Evolutionary conservation across 2,888 invertebrate species (phyloP).

Genomic region (Lasius platythorax): DNA sequence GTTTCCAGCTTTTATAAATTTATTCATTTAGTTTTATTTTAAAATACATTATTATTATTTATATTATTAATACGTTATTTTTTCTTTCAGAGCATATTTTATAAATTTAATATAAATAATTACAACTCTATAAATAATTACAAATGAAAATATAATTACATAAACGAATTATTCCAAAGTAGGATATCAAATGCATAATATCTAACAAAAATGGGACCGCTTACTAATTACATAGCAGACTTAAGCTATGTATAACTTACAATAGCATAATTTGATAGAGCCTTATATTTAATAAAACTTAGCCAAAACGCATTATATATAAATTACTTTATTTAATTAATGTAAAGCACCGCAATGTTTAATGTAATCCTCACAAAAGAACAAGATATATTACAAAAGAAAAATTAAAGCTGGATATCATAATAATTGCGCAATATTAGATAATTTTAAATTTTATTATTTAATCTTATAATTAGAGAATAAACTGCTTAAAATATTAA

Average conservation of each 20-base stretch:
- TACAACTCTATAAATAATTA: slow-evolving; percentile 30
- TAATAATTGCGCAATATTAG: slow-evolving; percentile 61
- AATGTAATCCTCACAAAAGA: slow-evolving; percentile 51
- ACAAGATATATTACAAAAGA: slow-evolving; percentile 62
- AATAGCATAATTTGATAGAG: slow-evolving; percentile 76
- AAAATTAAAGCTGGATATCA: slow-evolving; percentile 26
- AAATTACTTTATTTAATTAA: slow-evolving; percentile 64
- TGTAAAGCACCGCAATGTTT: slow-evolving; percentile 64
- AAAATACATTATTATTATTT: not conserved
- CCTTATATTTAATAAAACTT: slow-evolving; percentile 78
- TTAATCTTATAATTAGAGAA: slow-evolving; percentile 60
- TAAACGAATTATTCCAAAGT: slow-evolving; percentile 55
- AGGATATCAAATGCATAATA: slow-evolving; percentile 65
- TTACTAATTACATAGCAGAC: slow-evolving; percentile 77
- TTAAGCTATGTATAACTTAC: slow-evolving; percentile 82
- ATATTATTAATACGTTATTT: not conserved
- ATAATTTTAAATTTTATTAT: slow-evolving; percentile 53
- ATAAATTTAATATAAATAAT: slow-evolving; percentile 35
- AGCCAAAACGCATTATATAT: slow-evolving; percentile 64
- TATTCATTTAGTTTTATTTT: not conserved
- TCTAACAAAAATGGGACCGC: slow-evolving; percentile 71
- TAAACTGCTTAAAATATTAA: slow-evolving; percentile 57
- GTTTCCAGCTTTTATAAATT: slow-evolving; percentile 18
- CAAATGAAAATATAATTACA: slow-evolving; percentile 64
- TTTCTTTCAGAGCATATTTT: not conserved